Evolutionary conservation across 2,113 vertebrate genomes (phyloP).

Genomic region (Campylomormyrus numenius): DNA sequence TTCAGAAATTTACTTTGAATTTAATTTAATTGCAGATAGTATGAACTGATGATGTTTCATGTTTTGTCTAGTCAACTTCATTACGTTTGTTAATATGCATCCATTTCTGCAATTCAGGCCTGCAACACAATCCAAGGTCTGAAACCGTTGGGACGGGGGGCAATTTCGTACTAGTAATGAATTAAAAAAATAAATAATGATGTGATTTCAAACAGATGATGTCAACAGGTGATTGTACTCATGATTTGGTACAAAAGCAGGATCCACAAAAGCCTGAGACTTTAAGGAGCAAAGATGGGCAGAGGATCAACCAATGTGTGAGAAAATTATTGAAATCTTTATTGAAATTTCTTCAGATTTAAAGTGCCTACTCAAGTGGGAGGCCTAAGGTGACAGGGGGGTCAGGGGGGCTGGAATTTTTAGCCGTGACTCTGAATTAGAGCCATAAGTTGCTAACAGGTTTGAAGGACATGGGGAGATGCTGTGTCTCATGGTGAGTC

Average conservation of each 20-base stretch:
- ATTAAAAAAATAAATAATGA: too few species aligned
- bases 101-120: not conserved
- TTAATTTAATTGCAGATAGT: not conserved
- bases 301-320: not conserved
- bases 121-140: too few species aligned
- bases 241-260: not conserved
- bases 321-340: not conserved
- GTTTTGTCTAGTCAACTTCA: not conserved
- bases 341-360: not conserved
- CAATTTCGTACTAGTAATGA: too few species aligned
- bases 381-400: not conserved
- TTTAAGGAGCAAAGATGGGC: not conserved
- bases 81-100: not conserved
- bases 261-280: not conserved
- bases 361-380: not conserved
- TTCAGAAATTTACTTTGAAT: not conserved
- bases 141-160: too few species aligned
- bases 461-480: not conserved
- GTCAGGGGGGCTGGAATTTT: not conserved
- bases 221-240: not conserved
- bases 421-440: not conserved
- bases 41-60: not conserved
- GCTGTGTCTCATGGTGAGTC: not conserved
- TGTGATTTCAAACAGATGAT: too few species aligned
- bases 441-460: not conserved